These are phyloP conservation scores for Peromyscus californicus DNA, from an alignment of 2,113 vertebrate species.

Conservation along the genomic window DNA sequence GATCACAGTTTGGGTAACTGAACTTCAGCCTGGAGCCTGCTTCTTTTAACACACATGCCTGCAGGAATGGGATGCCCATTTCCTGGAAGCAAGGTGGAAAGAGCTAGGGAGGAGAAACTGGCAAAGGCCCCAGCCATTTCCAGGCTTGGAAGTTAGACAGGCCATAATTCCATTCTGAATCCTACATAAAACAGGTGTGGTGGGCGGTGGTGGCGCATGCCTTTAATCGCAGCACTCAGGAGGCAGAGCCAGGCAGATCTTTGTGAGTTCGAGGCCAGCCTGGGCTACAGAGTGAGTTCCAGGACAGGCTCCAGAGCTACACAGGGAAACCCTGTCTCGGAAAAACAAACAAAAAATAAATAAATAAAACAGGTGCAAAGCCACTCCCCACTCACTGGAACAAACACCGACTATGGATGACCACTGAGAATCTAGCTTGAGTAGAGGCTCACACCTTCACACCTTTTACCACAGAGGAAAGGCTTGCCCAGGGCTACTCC, in stretches of 20 bases:
- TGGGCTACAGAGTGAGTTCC: too few species aligned
- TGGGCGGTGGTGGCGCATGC: too few species aligned
- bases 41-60: not conserved
- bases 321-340: too few species aligned
- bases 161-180: not conserved
- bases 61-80: rapidly evolving
- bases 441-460: rapidly evolving
- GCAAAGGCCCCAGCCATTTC: not conserved
- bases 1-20: not conserved
- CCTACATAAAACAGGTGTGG: not conserved
- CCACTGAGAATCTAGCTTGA: not conserved
- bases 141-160: not conserved
- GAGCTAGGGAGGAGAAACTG: not conserved
- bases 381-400: too few species aligned
- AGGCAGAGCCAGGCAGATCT: too few species aligned
- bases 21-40: not conserved
- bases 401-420: not conserved
- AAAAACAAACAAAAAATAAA: too few species aligned
- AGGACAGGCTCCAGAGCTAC: too few species aligned
- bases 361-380: not conserved
- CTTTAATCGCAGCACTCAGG: too few species aligned
- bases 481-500: not conserved
- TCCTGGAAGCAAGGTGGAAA: not conserved
- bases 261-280: too few species aligned
- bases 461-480: not conserved